Base-by-base conservation (phyloP, 92 coral and sea anemone species). In the Phenganax marumi region DNA sequence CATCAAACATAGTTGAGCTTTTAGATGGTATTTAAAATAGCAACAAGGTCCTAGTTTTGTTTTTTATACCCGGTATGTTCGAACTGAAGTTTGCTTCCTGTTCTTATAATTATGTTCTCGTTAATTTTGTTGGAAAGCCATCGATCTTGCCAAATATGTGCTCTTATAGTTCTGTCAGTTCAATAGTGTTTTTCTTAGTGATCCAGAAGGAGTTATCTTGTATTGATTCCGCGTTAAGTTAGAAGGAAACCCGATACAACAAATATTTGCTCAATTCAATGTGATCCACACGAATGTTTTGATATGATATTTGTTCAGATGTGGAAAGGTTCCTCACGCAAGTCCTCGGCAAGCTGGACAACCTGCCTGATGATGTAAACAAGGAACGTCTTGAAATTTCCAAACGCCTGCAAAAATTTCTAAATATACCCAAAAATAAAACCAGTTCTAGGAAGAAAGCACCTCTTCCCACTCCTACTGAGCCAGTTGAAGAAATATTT, bases 241-340 rank as follows among this genome's bases (percentile, higher is more conserved):
- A 33, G 43, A 5, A 33, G 43, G 43, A 33, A 33, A 5, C 43
- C 43, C 3, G 3, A 33, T 33, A n/a, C n/a, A 33, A 33, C 43
- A 33, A 33, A 33, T 33, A 33, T 33, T 33, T 33, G 43, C 43
- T 33, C 43, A 33, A 5, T 2, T 33, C 43, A 33, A 33, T 33
- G 43, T 33, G 43, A 33, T 33, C 43, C 43, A 2, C n/a, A 17
- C 14, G 4, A 51, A 0, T 50, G 52, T 48, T 49, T 75, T 72
- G 8, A 11, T 50, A 5, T 47, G 13, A 17, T 73, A 43, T 19
- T 82, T 82, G 43, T 33, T 60, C 85, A 94, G 98, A 87, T 86
- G 94, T 92, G 25, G 92, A 90, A 65, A 82, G 70, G 57, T 94
- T 87, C 82, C 83, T 94, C 61, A 86, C 94, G 50, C 86, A 84